Conservation (phyloP, 1,140 invertebrate genomes). For the Pinna nobilis region DNA sequence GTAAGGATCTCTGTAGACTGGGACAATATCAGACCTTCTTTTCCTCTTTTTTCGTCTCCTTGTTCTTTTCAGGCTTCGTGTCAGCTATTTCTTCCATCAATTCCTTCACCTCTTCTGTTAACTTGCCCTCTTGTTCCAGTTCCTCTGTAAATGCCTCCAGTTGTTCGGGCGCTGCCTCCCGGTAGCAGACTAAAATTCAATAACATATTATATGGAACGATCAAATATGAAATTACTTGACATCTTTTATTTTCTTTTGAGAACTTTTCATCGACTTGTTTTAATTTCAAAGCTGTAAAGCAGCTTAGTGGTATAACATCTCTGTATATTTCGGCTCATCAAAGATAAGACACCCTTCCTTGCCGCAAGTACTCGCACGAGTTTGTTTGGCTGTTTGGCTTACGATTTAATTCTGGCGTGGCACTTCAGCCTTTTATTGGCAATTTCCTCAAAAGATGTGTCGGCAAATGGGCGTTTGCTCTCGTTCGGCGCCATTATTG, state of each 20-base stretch:
- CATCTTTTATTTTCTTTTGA: too few relatives aligned
- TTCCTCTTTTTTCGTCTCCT: neutral
- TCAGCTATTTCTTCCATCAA: conserved; percentile 56
- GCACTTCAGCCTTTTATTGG: too few relatives aligned
- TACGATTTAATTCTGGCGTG: too few relatives aligned
- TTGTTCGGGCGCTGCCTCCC: conserved; percentile 53
- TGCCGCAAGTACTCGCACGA: too few relatives aligned
- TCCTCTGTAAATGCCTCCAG: conserved; percentile 60
- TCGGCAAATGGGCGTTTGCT: too few relatives aligned
- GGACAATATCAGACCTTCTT: neutral
- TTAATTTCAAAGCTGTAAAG: neutral
- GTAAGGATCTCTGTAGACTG: neutral
- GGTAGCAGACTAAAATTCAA: conserved; percentile 70
- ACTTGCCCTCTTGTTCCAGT: conserved; percentile 55
- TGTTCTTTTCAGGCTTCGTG: conserved; percentile 19
- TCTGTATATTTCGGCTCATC: too few relatives aligned
- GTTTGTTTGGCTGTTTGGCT: too few relatives aligned
- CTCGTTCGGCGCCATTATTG: too few relatives aligned
- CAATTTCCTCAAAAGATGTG: too few relatives aligned
- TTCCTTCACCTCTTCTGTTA: conserved; percentile 55
- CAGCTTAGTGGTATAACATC: neutral
- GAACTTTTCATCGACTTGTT: too few relatives aligned
- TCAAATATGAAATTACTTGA: too few relatives aligned
- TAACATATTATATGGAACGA: neutral
- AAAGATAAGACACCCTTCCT: too few relatives aligned